Base-by-base conservation (phyloP, 2,797 vertebrate genomes). In the Sebastes jordani region DNA sequence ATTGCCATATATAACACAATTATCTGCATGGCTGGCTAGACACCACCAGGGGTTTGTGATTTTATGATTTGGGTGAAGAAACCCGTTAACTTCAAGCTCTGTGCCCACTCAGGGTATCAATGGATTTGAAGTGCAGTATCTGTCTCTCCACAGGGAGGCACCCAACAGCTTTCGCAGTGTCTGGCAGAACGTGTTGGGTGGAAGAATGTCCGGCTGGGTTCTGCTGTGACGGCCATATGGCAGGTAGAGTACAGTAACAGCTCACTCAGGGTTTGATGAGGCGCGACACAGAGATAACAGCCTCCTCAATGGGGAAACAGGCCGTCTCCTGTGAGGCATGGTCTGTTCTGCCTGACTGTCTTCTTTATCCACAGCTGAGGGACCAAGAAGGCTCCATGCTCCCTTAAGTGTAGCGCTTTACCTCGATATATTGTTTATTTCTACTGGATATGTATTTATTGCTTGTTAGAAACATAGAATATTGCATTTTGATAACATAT, bases 121-220 rank as follows among this genome's bases (percentile, higher is more conserved):
- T 13, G 6, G 29, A 10, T 70, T 83, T 75, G 20, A 36, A 20
- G 20, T 88, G 82, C 80, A 73, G 85, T 89, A 71, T 86, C 68
- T 74, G 67, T 86, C 71, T 90, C 79, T 93, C 95, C 94, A 93
- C 94, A 96, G 96, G 95, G 96, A 78, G 96, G 96, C 91, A 92
- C 94, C 86, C 95, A 95, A 76, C 95, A 96, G 94, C 95, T 96
- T 88, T 96, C 93, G 1, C 82, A 94, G 90, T 68, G 90, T 81
- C 88, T 96, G 86, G 93, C 90, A 22, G 93, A 95, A 32, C 81
- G 67, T 61, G 82, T 95, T 20, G 95, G 94, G 81, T 72, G 85
- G 83, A 88, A 93, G 84, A 92, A 88, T 30, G 91, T 96, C 90
- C 92, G 88, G 16, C 88, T 95, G 91, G 88, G 88, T 71, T 94